Base-by-base conservation (phyloP, 2,797 vertebrate genomes). In the Chelon labrosus region DNA sequence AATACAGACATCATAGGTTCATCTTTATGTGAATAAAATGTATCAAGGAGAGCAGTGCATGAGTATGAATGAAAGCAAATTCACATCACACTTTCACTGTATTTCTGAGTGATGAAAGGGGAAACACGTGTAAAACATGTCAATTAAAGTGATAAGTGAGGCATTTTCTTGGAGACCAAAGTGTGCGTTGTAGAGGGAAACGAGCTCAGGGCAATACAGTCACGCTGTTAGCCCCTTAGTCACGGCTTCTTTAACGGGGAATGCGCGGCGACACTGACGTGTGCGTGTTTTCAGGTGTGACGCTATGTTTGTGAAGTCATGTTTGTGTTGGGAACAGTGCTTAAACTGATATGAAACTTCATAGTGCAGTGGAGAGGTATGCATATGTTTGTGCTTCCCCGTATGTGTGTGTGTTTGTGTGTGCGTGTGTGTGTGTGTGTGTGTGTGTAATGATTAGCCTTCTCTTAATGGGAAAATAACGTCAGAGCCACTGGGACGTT, bases 381-480 rank as follows among this genome's bases (percentile, higher is more conserved):
- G 64, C 54, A 79, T 66, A 82, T 75, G 27, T 74, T 53, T 79
- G 58, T 64, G 44, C 49, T 22, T 63, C n/a, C 31, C 41, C 22
- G 56, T 64, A 61, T 80, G 41, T 35, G 22, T 42, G 63, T 52
- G 60, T 50, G 4, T 53, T 73, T 69, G 46, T 63, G 44, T 58
- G 19, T 56, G 46, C 54, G 46, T 66, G 35, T 76, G 27, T 77
- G 47, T 38, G 42, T 39, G 25, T 51, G 20, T 12, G 20, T 50
- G 51, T 87, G 70, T 87, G 89, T 86, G 86, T 87, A 93, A 94
- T 92, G 92, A 95, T 93, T 93, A 94, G 93, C 93, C 89, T 90
- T 90, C 89, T 92, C 83, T 91, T 94, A 93, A 94, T 94, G 92
- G 91, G 93, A 94, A 93, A 92, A 91, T 92, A 93, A 92, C 86